These are phyloP conservation scores for Biston betularia DNA, from an alignment of 2,888 invertebrate species.

Conservation along the genomic window DNA sequence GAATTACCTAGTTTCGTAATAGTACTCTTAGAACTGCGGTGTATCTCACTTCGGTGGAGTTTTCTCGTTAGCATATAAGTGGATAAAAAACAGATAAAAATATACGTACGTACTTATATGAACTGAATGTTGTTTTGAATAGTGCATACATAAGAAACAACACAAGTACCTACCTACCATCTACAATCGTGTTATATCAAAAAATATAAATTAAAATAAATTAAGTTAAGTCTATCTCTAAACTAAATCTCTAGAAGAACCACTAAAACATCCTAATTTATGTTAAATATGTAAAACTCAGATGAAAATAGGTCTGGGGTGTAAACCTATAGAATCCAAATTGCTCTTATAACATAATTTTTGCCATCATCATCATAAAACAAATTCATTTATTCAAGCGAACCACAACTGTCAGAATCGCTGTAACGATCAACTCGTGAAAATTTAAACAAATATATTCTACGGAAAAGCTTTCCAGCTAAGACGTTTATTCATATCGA, in stretches of 20 bases:
- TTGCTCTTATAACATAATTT: constrained; percentile 44
- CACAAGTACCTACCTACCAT: no score
- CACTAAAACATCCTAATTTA: not conserved
- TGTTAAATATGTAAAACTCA: constrained; percentile 4
- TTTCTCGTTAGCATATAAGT: not conserved
- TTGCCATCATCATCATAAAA: constrained; percentile 53
- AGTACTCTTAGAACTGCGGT: constrained; percentile 8
- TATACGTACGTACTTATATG: not conserved
- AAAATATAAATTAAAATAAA: no score
- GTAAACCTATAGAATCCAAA: constrained; percentile 25
- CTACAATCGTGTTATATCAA: not conserved
- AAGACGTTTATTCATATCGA: constrained; percentile 61
- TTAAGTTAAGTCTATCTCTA: not conserved
- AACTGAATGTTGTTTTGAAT: no score
- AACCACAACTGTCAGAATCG: constrained; percentile 42
- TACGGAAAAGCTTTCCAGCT: constrained; percentile 45
- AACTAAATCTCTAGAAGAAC: not conserved
- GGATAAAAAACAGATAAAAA: not conserved
- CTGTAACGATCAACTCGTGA: constrained; percentile 54
- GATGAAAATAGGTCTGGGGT: no score
- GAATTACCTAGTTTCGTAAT: constrained; percentile 47
- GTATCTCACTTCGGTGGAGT: constrained; percentile 3
- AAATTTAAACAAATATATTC: constrained; percentile 57
- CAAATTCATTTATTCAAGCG: constrained; percentile 61
- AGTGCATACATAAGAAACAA: no score